A percentile compares a stretch with the other conserved stretches of the same genome.
phyloP scores from a whole-genome alignment of 37 sponge, comb jelly and placozoan species.

The Beroe forskalii region DNA sequence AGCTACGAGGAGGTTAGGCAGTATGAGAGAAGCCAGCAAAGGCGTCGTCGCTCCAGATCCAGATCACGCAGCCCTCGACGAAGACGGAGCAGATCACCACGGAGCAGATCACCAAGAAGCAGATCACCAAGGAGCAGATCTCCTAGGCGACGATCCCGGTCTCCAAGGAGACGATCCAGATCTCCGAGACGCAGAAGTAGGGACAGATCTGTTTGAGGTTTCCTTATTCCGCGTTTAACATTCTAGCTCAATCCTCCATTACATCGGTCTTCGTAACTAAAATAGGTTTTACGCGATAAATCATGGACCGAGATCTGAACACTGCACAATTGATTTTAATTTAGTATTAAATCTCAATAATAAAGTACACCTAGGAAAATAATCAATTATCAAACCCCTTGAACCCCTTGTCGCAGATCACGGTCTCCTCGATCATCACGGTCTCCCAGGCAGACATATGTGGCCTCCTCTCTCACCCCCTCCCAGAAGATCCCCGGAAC shows the following conservation, averaged over 20 bases:
- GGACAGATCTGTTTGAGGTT: too few species aligned
- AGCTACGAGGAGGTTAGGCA: slow-evolving; percentile 17
- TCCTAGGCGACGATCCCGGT: background rate
- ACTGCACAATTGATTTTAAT: too few species aligned
- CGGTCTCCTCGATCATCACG: background rate
- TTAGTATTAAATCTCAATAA: too few species aligned
- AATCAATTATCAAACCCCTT: too few species aligned
- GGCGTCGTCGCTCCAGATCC: background rate
- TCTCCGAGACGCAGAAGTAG: background rate
- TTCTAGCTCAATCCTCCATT: too few species aligned
- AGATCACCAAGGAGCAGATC: background rate
- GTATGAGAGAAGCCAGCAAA: background rate
- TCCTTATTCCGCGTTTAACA: too few species aligned
- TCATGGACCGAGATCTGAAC: too few species aligned
- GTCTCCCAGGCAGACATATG: background rate
- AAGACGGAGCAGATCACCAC: background rate
- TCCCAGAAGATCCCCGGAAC: too few species aligned
- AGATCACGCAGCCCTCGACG: background rate
- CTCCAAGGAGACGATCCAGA: slow-evolving; percentile 12
- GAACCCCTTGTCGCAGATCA: background rate
- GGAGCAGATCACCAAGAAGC: background rate
- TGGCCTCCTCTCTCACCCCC: background rate
- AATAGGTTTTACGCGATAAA: too few species aligned
- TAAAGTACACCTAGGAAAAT: too few species aligned
- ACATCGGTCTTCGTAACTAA: too few species aligned